Conservation (phyloP, 1,140 invertebrate species). For the Hyles euphorbiae region DNA sequence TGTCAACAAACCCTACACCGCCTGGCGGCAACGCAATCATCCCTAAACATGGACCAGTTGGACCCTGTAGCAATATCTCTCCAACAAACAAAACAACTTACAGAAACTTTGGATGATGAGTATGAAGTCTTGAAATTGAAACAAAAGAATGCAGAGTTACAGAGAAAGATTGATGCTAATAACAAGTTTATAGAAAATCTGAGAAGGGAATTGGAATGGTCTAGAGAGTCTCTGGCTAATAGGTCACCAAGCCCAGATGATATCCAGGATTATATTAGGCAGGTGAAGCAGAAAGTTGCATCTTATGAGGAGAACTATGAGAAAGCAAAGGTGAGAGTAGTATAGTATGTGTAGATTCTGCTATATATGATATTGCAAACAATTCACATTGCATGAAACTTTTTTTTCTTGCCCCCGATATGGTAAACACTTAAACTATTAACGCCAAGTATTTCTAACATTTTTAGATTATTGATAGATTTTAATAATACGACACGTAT, state of each 20-base stretch:
- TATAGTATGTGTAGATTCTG: neutral
- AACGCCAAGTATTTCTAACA: no score
- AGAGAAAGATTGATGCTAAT: constrained; percentile 52
- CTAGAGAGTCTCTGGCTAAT: constrained; percentile 35
- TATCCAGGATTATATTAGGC: constrained; percentile 50
- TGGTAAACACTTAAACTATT: no score
- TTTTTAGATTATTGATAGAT: no score
- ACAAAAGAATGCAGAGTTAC: constrained; percentile 50
- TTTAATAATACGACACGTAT: no score
- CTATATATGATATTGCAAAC: no score
- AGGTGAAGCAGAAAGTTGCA: constrained; percentile 52
- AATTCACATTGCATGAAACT: neutral
- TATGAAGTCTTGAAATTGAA: constrained; percentile 56
- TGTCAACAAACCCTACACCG: constrained; percentile 40
- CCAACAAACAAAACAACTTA: constrained; percentile 35
- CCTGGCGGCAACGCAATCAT: constrained; percentile 33
- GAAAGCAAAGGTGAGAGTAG: constrained; percentile 51
- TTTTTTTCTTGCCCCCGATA: no score
- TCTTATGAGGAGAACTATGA: constrained; percentile 58
- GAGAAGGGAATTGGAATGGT: constrained; percentile 48
- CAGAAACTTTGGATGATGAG: constrained; percentile 49
- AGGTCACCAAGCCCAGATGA: constrained; percentile 48
- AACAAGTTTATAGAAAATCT: constrained; percentile 51
- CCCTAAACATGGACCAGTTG: constrained; percentile 34
- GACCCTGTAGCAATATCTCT: constrained; percentile 51